phyloP scores from a whole-genome alignment of 2,797 vertebrate genomes.

The Otolemur crassicaudatus region DNA sequence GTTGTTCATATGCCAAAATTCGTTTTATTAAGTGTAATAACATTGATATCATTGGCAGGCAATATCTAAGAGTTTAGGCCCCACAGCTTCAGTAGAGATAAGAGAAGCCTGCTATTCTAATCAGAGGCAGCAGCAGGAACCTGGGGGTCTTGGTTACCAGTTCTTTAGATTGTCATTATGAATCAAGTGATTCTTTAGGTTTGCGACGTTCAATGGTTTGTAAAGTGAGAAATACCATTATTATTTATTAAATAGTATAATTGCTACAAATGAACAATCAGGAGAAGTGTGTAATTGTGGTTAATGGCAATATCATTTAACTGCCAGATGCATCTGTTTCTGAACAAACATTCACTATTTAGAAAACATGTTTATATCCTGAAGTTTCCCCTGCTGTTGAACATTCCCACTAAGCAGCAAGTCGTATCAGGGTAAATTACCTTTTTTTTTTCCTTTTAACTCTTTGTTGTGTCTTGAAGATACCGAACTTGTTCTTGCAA shows the following conservation, averaged over 20 bases:
- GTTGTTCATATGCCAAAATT: conserved; percentile 17
- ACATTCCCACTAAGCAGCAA: conserved; percentile 9
- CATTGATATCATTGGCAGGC: conserved; percentile 38
- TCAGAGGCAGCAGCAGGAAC: neutral
- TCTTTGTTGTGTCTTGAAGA: conserved; percentile 48
- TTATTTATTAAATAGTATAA: conserved; percentile 58
- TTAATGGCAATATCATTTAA: conserved; percentile 45
- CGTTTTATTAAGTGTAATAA: conserved; percentile 29
- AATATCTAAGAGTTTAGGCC: neutral
- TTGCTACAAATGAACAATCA: conserved; percentile 52
- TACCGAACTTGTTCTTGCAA: conserved; percentile 20
- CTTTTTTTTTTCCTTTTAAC: neutral
- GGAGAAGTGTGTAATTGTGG: conserved; percentile 47
- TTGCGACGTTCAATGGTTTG: conserved; percentile 35
- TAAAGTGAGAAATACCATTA: conserved; percentile 19
- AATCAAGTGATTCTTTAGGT: conserved; percentile 49
- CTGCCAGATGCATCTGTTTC: conserved; percentile 58
- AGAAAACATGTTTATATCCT: conserved; percentile 61
- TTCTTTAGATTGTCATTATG: conserved; percentile 51
- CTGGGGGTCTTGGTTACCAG: neutral
- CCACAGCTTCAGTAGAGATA: conserved; percentile 30
- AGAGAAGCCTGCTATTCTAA: conserved; percentile 32
- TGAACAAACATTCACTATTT: conserved; percentile 65
- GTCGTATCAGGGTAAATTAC: neutral
- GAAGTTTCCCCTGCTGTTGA: conserved; percentile 30